phyloP scores from a whole-genome alignment of 2,113 vertebrate species.

The Romanogobio albipinnatus region DNA sequence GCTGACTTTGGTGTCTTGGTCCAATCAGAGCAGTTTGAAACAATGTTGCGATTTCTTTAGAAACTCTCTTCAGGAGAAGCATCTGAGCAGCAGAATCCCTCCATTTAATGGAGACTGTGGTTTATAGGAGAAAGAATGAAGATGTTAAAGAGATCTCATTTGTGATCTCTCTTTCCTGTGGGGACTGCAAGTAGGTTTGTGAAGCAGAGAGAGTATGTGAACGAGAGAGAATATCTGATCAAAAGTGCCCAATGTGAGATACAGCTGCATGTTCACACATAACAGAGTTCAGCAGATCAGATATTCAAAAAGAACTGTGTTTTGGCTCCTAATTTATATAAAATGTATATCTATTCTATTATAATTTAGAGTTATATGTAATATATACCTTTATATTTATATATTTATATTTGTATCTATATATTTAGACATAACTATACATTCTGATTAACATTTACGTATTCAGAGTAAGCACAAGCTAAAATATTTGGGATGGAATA shows the following conservation, averaged over 20 bases:
- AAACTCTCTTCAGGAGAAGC: not conserved
- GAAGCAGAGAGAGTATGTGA: not conserved
- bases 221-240: slow-evolving; percentile 30
- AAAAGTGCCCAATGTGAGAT: slow-evolving; percentile 18
- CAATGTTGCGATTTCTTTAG: not conserved
- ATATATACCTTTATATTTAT: not conserved
- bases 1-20: not conserved
- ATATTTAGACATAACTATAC: not conserved
- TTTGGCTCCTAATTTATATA: not conserved
- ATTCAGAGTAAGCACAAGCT: not conserved
- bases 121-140: not conserved
- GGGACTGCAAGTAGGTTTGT: slow-evolving; percentile 6
- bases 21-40: not conserved
- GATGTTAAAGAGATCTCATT: slow-evolving; percentile 1
- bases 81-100: not conserved
- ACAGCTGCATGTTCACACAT: slow-evolving; percentile 14
- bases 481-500: not conserved
- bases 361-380: not conserved
- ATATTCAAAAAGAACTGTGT: not conserved
- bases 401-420: not conserved
- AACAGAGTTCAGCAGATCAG: slow-evolving; percentile 13
- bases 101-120: not conserved
- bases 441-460: not conserved
- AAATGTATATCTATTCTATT: too few relatives aligned
- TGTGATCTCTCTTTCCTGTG: not conserved